Evolutionary conservation across 2,888 invertebrate genomes (phyloP), one percentile per base, ranked within the genome.

Genomic region (Drosophila borealis): DNA sequence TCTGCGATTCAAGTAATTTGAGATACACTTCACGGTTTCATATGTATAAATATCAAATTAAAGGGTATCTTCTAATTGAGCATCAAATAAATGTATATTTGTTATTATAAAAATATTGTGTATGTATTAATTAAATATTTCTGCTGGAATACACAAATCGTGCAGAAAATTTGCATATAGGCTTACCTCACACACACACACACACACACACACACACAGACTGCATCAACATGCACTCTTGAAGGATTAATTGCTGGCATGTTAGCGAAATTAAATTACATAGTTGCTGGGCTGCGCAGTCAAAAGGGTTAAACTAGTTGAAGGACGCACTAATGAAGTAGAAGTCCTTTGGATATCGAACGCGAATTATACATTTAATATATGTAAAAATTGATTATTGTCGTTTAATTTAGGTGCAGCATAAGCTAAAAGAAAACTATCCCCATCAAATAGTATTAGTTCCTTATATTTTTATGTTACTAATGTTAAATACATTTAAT

Each of bases 171-270:
- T 63, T 82, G 51, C 75, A 74, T 56, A 49, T 39, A 36, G 17
- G 19, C n/a, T 60, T 41, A 39, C 50, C 55, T 61, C 45, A 63
- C 65, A 56, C 61, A 49, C 34, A 41, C 59, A 39, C 34, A 46
- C 34, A 60, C 46, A 57, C 45, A 25, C 51, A 34, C 29, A 36
- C 50, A 19, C 36, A 21, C 21, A 44, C 25, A 39, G 17, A 6
- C 4, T 44, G 36, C 37, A 25, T 17, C 17, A 45, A 74, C 62
- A 69, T 66, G 70, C 71, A 68, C 69, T 60, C 64, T 78, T 74
- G 59, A 84, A 57, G 62, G 63, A 78, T 78, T 81, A 75, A 81
- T 85, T 73, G 71, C 53, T 74, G 64, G 71, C 74, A 81, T 75
- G 84, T 81, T 46, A 72, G 59, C 54, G 53, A 53, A 54, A 81